Percentiles rank a stretch among this genome's conserved stretches.
phyloP scores from a whole-genome alignment of 2,888 invertebrate genomes.

The Noctua pronuba region DNA sequence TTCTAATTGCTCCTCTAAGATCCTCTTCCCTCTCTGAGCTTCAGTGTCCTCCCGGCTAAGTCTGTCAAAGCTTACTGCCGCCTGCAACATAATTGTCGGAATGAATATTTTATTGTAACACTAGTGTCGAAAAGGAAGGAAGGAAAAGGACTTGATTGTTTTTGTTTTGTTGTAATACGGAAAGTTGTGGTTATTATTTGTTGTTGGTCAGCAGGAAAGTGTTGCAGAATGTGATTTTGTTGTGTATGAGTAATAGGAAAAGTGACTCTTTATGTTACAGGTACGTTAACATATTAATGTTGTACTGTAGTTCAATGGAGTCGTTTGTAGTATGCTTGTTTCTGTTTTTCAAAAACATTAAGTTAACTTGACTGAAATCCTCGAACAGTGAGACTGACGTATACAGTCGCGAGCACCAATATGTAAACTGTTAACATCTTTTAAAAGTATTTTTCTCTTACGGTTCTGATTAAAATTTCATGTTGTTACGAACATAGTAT shows the following conservation, averaged over 20 bases:
- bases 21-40: slow-evolving; percentile 29
- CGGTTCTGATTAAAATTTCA: no score
- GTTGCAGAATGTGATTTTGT: background rate
- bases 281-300: background rate
- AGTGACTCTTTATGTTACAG: background rate
- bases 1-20: slow-evolving; percentile 43
- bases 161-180: slow-evolving; percentile 15
- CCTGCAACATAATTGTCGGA: slow-evolving; percentile 56
- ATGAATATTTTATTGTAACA: slow-evolving; percentile 47
- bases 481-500: no score
- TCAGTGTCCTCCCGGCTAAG: slow-evolving; percentile 37
- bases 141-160: slow-evolving; percentile 15
- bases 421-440: no score
- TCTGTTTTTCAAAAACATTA: background rate
- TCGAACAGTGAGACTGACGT: no score
- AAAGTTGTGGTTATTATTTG: background rate
- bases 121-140: slow-evolving; percentile 1
- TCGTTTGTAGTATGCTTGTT: background rate
- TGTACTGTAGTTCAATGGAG: background rate
- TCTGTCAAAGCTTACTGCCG: slow-evolving; percentile 19
- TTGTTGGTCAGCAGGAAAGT: background rate
- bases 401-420: no score
- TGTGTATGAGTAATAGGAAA: background rate
- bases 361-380: no score
- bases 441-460: no score